Evolutionary conservation across 1,140 invertebrate species (phyloP), one percentile per base, ranked within the genome.

Genomic region (Drosophila jambulina): DNA sequence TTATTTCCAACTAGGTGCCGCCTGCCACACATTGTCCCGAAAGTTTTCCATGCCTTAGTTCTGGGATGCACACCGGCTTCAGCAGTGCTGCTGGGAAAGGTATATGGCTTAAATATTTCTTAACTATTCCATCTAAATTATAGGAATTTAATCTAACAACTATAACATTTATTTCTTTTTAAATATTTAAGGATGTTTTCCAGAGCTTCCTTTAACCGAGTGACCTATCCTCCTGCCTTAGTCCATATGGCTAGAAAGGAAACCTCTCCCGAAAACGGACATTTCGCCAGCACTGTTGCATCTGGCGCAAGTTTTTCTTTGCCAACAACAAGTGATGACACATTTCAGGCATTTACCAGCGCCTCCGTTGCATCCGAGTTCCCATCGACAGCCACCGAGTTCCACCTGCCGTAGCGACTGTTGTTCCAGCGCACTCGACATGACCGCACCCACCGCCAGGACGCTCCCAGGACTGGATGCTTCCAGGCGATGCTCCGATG

Each of bases 311-410:
- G 49, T 77, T 77, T 64, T 78, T 62, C 32, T 42, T 17, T 15
- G 34, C n/a, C 65, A 79, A 85, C 70, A 78, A 67, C 83, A 87
- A 82, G 68, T 77, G 80, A 67, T 70, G 83, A 88, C 83, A 87
- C 77, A 87, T 88, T 84, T 77, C 84, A 64, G 54, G 54, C 84
- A 87, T 88, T 87, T 80, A 72, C 72, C 84, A 80, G 15, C 53
- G 34, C 32, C 45, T 40, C 12, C 17, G 29, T 7, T 42, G 32
- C 51, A 36, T 54, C 19, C 19, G 32, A 54, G 17, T 32, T 51
- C 5, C n/a, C 49, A 51, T 51, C 49, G 49, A 51, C 49, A 56
- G 34, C 21, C n/a, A n/a, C 19, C 36, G 15, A 43, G 32, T 57
- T 23, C 29, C 75, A 61, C 57, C 46, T 62, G 75, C 29, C 60